Base-by-base conservation (phyloP, 1,140 invertebrate species). In the Delia radicum region DNA sequence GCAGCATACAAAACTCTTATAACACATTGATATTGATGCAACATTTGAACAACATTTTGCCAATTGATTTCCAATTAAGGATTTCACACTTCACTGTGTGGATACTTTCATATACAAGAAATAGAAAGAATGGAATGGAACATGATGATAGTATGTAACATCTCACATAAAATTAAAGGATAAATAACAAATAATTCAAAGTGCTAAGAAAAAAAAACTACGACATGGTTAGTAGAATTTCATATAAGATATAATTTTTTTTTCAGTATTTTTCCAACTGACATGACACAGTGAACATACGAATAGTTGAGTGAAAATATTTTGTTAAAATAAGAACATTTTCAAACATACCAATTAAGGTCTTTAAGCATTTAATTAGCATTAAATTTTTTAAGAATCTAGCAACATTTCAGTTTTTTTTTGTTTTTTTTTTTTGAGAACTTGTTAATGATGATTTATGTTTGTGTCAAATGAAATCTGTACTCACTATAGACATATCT, bases 11-110 rank as follows among this genome's bases (percentile, higher is more conserved):
- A n/a, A 69, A 69, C 29, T 63, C 21, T 13, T 55, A 55, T 69
- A 69, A n/a, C 29, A 33, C 29, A 69, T n/a, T 69, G 15, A 33
- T 21, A 33, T 69, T 28, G 33, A 18, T 21, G 24, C 26, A 6
- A 26, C n/a, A n/a, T 63, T 24, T 12, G 24, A 26, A 63, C 62
- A 13, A 10, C 29, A 26, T 8, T 69, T 29, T 29, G 29, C 65
- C 65, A 69, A 69, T 69, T 69, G 65, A 69, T 69, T 69, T 69
- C 65, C 65, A 69, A 69, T 69, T 69, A 69, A 69, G 65, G 65
- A 69, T 69, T 69, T 69, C 65, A 69, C 65, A 69, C 65, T 69
- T 69, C 65, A 69, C n/a, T 33, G 31, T 69, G 33, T 69, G 2
- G 62, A 8, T 5, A n/a, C n/a, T n/a, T n/a, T n/a, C n/a, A n/a